Conservation (phyloP, 2,113 vertebrate genomes). For the Thinocorus orbignyianus region DNA sequence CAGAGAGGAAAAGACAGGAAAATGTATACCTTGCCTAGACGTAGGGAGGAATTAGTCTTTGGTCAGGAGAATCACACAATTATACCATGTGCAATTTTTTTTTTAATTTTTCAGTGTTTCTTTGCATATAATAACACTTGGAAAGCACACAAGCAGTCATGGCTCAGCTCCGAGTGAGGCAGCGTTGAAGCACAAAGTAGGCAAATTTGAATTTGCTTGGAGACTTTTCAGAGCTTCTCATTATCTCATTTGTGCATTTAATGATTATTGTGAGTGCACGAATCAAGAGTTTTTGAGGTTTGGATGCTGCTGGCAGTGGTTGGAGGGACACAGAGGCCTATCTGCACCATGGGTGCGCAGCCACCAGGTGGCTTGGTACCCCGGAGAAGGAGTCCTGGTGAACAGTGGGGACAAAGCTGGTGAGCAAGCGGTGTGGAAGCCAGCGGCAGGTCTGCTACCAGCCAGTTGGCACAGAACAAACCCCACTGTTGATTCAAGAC, state of each 20-base stretch:
- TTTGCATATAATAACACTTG: neutral
- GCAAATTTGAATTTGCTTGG: neutral
- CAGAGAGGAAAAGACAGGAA: neutral
- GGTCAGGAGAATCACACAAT: neutral
- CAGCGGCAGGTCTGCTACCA: neutral
- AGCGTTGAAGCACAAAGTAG: neutral
- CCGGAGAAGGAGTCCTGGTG: neutral
- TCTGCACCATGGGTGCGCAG: neutral
- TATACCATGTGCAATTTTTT: neutral
- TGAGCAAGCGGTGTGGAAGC: neutral
- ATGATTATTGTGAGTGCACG: neutral
- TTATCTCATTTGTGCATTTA: neutral
- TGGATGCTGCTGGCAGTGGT: neutral
- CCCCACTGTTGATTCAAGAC: neutral
- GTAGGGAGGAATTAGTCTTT: neutral
- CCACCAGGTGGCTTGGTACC: too few relatives aligned
- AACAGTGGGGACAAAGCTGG: neutral
- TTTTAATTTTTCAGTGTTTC: neutral
- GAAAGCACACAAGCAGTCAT: neutral
- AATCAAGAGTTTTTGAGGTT: neutral
- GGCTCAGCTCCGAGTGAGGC: neutral
- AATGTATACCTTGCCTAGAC: neutral
- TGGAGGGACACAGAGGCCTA: neutral
- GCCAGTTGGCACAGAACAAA: neutral
- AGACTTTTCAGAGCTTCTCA: constrained; percentile 13